Percentiles rank a stretch among this genome's conserved stretches.
Evolutionary conservation across 1,140 invertebrate genomes (phyloP).

Genomic region (Drosophila pseudoananassae): DNA sequence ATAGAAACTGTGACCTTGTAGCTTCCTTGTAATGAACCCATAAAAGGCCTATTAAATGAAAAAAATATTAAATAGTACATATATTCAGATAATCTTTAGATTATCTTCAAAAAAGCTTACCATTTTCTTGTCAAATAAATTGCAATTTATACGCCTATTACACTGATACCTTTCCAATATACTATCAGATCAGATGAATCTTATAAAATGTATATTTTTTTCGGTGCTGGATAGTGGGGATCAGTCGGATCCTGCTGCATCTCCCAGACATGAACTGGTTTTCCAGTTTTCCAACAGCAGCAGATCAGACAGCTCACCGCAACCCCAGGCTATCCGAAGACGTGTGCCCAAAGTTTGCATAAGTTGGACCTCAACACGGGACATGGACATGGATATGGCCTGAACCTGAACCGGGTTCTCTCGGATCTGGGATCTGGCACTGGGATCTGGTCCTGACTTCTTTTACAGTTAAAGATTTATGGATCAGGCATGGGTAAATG

Average conservation of each 20-base stretch:
- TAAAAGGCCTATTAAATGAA: too few species aligned
- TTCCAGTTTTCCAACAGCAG: constrained; percentile 29
- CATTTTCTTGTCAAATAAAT: neutral
- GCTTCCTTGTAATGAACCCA: too few species aligned
- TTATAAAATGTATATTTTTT: neutral
- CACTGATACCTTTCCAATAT: neutral
- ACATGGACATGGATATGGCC: constrained; percentile 20
- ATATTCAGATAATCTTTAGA: too few species aligned
- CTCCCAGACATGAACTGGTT: constrained; percentile 52
- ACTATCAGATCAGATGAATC: neutral
- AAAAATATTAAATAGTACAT: too few species aligned
- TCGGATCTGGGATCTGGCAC: constrained; percentile 10
- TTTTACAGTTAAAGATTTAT: constrained; percentile 78
- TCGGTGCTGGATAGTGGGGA: neutral
- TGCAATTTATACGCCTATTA: neutral
- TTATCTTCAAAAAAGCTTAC: too few species aligned
- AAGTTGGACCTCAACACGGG: constrained; percentile 42
- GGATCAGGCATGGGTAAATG: constrained; percentile 63
- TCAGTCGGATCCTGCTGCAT: neutral
- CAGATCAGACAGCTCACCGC: constrained; percentile 45
- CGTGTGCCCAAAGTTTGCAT: constrained; percentile 71
- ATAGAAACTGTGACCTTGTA: neutral
- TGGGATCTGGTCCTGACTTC: constrained; percentile 32
- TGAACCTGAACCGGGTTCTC: neutral
- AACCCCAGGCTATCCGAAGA: constrained; percentile 32